Evolutionary conservation across 2,797 vertebrate genomes (phyloP).

Genomic region (Ataeniobius toweri): DNA sequence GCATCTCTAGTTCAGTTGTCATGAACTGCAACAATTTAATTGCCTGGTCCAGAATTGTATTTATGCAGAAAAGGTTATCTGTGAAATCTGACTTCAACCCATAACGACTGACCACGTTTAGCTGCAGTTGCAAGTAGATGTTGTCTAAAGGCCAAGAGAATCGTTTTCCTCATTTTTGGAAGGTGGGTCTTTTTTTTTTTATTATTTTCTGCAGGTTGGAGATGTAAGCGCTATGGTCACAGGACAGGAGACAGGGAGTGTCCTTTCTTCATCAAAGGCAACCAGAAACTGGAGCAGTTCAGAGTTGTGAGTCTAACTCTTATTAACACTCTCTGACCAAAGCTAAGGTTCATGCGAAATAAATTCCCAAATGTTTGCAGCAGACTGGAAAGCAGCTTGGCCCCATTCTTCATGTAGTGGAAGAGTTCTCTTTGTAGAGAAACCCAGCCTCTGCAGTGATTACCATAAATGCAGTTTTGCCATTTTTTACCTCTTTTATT

Average conservation of each 20-base stretch:
- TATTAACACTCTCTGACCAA: neutral
- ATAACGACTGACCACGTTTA: neutral
- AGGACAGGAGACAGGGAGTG: conserved; percentile 93
- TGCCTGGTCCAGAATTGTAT: neutral
- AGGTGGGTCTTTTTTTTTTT: neutral
- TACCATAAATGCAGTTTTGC: conserved; percentile 67
- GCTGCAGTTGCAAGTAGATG: neutral
- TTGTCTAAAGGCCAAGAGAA: neutral
- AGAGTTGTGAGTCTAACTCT: conserved; percentile 87
- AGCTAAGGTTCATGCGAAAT: neutral
- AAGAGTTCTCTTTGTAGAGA: conserved; percentile 33
- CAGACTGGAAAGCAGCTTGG: conserved; percentile 33
- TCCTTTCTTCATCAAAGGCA: conserved; percentile 97
- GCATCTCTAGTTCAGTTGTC: neutral
- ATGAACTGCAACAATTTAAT: neutral
- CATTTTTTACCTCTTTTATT: conserved; percentile 34
- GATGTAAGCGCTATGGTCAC: conserved; percentile 94
- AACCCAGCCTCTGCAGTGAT: conserved; percentile 59
- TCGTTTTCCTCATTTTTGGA: neutral
- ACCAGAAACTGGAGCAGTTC: conserved; percentile 98
- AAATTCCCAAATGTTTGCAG: conserved; percentile 37
- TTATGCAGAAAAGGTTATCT: neutral
- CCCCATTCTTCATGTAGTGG: conserved; percentile 21
- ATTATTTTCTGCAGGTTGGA: conserved; percentile 84
- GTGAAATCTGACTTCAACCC: neutral